Conservation (phyloP, 37 sponge, comb jelly and placozoan species). For the Diacarnus erythraeanus region DNA sequence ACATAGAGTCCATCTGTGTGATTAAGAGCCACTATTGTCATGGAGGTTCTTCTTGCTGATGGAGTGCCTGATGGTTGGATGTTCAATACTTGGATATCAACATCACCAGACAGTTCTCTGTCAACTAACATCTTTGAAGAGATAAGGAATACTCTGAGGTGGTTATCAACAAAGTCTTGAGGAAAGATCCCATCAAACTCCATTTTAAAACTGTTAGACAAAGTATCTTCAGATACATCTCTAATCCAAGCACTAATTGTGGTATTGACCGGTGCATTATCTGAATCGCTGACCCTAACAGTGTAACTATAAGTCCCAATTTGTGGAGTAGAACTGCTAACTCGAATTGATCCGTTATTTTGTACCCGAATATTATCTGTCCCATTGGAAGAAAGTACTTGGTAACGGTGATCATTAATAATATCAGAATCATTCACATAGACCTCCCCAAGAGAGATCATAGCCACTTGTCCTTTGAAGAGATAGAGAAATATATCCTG, state of each 20-base stretch:
- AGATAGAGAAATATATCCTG: constrained; percentile 45
- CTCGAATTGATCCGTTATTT: constrained; percentile 16
- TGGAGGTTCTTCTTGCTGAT: constrained; percentile 9
- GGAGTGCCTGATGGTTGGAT: neutral
- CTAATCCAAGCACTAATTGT: constrained; percentile 5
- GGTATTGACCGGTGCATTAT: neutral
- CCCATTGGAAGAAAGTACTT: neutral
- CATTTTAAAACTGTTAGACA: constrained; percentile 35
- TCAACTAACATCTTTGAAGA: constrained; percentile 2
- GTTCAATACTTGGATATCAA: constrained; percentile 25
- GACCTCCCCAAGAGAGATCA: constrained; percentile 32
- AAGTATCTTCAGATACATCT: neutral
- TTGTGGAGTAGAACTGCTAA: constrained; percentile 13
- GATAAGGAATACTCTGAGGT: constrained; percentile 2
- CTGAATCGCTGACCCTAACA: constrained; percentile 42
- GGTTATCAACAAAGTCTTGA: constrained; percentile 22
- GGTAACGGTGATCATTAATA: constrained; percentile 48
- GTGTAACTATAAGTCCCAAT: constrained; percentile 18
- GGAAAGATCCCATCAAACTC: constrained; percentile 5
- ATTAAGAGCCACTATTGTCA: constrained; percentile 27
- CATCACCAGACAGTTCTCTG: neutral
- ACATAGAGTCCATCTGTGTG: constrained; percentile 21
- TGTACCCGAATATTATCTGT: neutral
- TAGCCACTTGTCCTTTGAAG: constrained; percentile 9
- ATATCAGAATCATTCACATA: constrained; percentile 65